phyloP scores from a whole-genome alignment of 1,140 invertebrate species.

The Spodoptera litura region DNA sequence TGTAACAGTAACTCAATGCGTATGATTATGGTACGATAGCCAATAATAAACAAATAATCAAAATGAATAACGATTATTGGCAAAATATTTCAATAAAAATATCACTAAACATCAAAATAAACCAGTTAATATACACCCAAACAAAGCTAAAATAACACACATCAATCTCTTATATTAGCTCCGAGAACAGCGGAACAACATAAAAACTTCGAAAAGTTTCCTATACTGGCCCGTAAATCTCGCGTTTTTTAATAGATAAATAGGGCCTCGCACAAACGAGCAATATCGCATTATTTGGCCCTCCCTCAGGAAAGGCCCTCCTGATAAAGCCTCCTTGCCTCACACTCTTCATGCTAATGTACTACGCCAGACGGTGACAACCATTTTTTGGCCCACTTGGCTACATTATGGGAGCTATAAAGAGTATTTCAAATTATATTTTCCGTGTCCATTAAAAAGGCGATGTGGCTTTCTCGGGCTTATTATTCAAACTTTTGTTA shows the following conservation, averaged over 20 bases:
- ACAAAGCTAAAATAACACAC: slow-evolving; percentile 70
- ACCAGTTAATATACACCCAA: slow-evolving; percentile 53
- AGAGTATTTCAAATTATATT: slow-evolving; percentile 85
- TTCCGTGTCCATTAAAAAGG: slow-evolving; percentile 81
- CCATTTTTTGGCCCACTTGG: slow-evolving; percentile 85
- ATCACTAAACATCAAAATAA: slow-evolving; percentile 39
- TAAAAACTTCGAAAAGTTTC: slow-evolving; percentile 83
- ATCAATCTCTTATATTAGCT: slow-evolving; percentile 80
- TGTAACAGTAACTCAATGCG: not conserved
- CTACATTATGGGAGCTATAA: slow-evolving; percentile 83
- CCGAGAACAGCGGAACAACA: slow-evolving; percentile 73
- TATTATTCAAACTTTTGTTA: slow-evolving; percentile 60
- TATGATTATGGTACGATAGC: slow-evolving; percentile 8
- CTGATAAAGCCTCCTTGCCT: slow-evolving; percentile 83
- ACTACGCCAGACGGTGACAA: slow-evolving; percentile 84
- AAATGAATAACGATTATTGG: slow-evolving; percentile 9
- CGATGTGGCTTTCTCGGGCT: slow-evolving; percentile 69
- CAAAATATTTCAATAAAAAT: slow-evolving; percentile 36
- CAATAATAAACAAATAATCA: slow-evolving; percentile 1
- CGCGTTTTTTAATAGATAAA: slow-evolving; percentile 85
- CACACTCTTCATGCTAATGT: slow-evolving; percentile 85
- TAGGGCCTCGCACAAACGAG: slow-evolving; percentile 84
- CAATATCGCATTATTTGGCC: slow-evolving; percentile 85
- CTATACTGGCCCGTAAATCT: slow-evolving; percentile 82
- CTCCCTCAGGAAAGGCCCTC: slow-evolving; percentile 85